These are phyloP conservation scores for Oncorhynchus keta DNA, from an alignment of 2,113 vertebrate genomes.

Conservation along the genomic window DNA sequence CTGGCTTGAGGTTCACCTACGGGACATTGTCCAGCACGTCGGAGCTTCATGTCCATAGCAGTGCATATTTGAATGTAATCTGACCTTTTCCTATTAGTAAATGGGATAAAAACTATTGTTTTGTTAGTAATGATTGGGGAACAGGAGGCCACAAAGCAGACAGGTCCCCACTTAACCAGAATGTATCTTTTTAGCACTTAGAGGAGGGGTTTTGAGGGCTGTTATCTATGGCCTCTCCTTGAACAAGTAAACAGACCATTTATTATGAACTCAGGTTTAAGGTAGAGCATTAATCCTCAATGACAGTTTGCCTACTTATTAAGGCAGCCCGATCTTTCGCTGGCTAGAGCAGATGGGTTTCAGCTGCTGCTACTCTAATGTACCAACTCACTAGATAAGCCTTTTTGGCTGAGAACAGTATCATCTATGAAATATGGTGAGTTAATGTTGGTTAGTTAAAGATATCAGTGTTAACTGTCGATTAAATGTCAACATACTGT, in stretches of 20 bases:
- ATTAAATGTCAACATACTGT: conserved; percentile 6
- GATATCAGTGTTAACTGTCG: conserved; percentile 22
- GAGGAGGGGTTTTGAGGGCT: conserved; percentile 75
- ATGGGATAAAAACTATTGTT: conserved; percentile 69
- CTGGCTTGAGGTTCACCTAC: neutral
- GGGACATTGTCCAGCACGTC: conserved; percentile 7
- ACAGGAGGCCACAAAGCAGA: conserved; percentile 71
- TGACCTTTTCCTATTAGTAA: conserved; percentile 72
- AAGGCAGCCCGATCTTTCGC: conserved; percentile 73
- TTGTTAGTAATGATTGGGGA: conserved; percentile 75
- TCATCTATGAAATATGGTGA: conserved; percentile 22
- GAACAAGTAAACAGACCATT: conserved; percentile 84
- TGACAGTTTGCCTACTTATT: conserved; percentile 84
- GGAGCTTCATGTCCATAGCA: conserved; percentile 39
- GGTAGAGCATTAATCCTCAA: conserved; percentile 81
- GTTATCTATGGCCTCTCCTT: conserved; percentile 83
- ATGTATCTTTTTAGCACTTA: conserved; percentile 82
- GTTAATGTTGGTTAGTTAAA: conserved; percentile 37
- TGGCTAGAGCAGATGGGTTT: conserved; percentile 73
- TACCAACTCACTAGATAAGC: conserved; percentile 44
- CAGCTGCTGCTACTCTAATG: conserved; percentile 60
- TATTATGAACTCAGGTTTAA: conserved; percentile 87
- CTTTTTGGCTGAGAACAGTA: conserved; percentile 21
- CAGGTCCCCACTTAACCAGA: conserved; percentile 82
- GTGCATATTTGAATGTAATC: conserved; percentile 34